Evolutionary conservation across 2,113 vertebrate species (phyloP).

Genomic region (Nyctibius bracteatus): DNA sequence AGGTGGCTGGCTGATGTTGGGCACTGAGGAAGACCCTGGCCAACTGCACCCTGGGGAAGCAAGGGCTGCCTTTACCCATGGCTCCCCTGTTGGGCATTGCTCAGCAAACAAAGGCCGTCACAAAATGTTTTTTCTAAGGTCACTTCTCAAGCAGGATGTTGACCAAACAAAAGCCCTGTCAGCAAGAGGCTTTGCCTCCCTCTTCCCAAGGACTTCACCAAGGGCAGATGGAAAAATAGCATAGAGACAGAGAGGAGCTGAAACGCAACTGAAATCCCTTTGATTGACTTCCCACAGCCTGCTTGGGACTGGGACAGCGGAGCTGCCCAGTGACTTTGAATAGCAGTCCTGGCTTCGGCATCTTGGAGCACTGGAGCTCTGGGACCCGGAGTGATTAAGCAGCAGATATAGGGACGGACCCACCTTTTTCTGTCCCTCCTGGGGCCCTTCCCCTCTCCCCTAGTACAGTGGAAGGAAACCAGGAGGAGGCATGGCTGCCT

Average conservation of each 20-base stretch:
- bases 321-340: background rate
- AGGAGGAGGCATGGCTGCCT: background rate
- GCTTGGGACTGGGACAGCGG: background rate
- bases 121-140: background rate
- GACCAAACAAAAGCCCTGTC: background rate
- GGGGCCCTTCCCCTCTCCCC: background rate
- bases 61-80: background rate
- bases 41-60: background rate
- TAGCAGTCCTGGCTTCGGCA: background rate
- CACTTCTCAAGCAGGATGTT: background rate
- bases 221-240: background rate
- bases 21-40: background rate
- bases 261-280: background rate
- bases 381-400: background rate
- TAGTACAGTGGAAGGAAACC: background rate
- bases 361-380: accelerated
- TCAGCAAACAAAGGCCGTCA: background rate
- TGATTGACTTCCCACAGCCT: background rate
- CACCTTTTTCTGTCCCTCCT: background rate
- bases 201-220: background rate
- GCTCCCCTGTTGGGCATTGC: background rate
- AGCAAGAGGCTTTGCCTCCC: background rate
- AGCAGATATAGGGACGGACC: accelerated
- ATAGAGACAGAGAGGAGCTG: background rate
- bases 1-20: background rate